Evolutionary conservation across 2,888 invertebrate species (phyloP), one percentile per base, ranked within the genome.

Genomic region (Aphidoletes aphidimyza): DNA sequence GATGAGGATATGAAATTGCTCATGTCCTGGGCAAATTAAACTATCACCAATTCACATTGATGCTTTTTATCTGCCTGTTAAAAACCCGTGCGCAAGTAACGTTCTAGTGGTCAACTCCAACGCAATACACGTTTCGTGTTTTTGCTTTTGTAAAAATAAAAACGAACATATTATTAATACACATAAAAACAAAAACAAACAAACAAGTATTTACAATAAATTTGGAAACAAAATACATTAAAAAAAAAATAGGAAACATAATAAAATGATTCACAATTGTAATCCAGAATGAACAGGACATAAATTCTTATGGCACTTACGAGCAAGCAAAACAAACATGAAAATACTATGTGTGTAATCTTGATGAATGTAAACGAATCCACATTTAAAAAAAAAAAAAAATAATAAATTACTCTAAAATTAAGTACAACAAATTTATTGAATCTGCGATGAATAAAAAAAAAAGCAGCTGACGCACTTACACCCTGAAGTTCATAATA

Each of bases 1-100:
- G 95, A 95, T 87, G 94, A 94, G 84, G 94, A 93, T 87, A 92
- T 95, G 92, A 94, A 94, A 89, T 94, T 94, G 89, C 90, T 95
- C 85, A 92, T 94, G 88, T 92, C 93, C 37, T 95, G 95, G 95
- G 94, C 95, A 85, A 85, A 83, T 84, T 59, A 83, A 14, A 83
- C 6, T 78, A 17, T 37, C 9, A 37, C 6, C 9, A 36, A 78
- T 2, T 88, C 47, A 11, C 6, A 19, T 2, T 47, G 3, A 11
- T 47, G 17, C 17, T 14, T 11, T 19, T 17, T 14, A 47, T 17
- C 47, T 47, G 47, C 2, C 11, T 47, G 2, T 47, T 47, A 17
- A 47, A 19, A 47, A 47, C 47, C 6, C 3, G 17, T 19, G 8
- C 17, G 19, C 6, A 11, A 2, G 17, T 3, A 11, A 54, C 54